These are phyloP conservation scores for Platichthys stellatus DNA, from an alignment of 2,113 vertebrate genomes.

Conservation along the genomic window DNA sequence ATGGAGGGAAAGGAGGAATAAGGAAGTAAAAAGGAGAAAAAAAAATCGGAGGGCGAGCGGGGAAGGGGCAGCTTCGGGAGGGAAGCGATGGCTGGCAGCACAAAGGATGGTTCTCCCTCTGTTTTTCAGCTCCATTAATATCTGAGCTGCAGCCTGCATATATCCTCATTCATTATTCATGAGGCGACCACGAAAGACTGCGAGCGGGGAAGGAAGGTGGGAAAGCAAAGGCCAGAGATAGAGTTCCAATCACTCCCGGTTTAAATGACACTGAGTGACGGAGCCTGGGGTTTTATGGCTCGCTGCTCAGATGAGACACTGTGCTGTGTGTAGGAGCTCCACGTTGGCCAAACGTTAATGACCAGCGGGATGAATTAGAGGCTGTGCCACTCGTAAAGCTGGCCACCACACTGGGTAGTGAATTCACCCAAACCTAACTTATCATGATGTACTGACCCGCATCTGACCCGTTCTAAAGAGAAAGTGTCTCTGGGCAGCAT, in stretches of 20 bases:
- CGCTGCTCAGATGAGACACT: constrained; percentile 77
- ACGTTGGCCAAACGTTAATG: constrained; percentile 89
- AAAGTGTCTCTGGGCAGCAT: not conserved
- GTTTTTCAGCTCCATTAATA: constrained; percentile 93
- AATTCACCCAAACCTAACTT: constrained; percentile 51
- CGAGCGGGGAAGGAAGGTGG: constrained; percentile 68
- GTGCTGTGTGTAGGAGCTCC: constrained; percentile 90
- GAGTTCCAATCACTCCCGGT: constrained; percentile 95
- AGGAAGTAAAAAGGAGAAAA: constrained; percentile 32
- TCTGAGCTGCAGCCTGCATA: constrained; percentile 85
- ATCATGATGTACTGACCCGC: constrained; percentile 17
- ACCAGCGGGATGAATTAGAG: constrained; percentile 91
- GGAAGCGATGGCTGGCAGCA: constrained; percentile 78
- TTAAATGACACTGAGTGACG: constrained; percentile 98
- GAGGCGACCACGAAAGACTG: constrained; percentile 85
- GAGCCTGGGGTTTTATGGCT: constrained; percentile 89
- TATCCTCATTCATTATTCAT: constrained; percentile 99
- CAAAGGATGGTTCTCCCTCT: constrained; percentile 84
- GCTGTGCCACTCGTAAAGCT: constrained; percentile 58
- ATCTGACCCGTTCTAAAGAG: constrained; percentile 31
- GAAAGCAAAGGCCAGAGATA: constrained; percentile 92
- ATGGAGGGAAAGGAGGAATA: constrained; percentile 41
- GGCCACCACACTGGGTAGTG: constrained; percentile 61
- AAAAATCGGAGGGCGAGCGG: constrained; percentile 5
- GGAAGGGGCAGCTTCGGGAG: constrained; percentile 67